phyloP scores from a whole-genome alignment of 2,113 vertebrate genomes.

The Castor canadensis region DNA sequence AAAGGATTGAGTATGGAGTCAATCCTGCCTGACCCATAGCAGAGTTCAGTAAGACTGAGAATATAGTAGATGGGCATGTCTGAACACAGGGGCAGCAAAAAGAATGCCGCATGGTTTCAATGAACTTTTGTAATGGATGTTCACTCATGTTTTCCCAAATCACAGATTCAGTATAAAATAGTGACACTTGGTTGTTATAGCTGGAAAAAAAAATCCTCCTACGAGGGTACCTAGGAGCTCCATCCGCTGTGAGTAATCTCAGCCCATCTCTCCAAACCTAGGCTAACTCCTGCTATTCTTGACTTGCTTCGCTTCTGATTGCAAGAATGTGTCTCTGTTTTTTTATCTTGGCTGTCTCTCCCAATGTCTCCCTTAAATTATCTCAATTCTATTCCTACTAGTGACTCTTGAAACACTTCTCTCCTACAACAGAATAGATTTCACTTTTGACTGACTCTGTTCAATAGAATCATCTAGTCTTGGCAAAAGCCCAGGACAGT shows the following conservation, averaged over 20 bases:
- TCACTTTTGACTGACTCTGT: neutral
- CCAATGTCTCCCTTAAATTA: neutral
- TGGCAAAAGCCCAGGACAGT: neutral
- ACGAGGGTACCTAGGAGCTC: neutral
- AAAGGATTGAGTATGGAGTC: too few species aligned
- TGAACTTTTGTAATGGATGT: neutral
- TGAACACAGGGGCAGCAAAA: neutral
- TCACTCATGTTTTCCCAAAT: too few species aligned
- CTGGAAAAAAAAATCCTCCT: too few species aligned
- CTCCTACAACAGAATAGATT: neutral
- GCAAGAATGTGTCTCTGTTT: neutral
- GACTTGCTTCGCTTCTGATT: too few species aligned
- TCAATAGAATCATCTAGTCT: neutral
- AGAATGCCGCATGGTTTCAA: fast-evolving
- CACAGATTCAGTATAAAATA: neutral
- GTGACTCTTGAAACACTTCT: neutral
- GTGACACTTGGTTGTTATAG: neutral
- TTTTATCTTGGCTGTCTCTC: neutral
- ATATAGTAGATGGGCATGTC: too few species aligned
- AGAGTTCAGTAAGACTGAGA: too few species aligned
- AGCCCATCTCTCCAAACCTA: too few species aligned
- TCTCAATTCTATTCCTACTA: neutral
- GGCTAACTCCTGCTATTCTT: fast-evolving
- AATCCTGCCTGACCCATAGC: neutral
- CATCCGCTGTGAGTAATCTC: too few species aligned